phyloP scores from a whole-genome alignment of 2,888 invertebrate genomes.

The Neoitamus cyanurus region DNA sequence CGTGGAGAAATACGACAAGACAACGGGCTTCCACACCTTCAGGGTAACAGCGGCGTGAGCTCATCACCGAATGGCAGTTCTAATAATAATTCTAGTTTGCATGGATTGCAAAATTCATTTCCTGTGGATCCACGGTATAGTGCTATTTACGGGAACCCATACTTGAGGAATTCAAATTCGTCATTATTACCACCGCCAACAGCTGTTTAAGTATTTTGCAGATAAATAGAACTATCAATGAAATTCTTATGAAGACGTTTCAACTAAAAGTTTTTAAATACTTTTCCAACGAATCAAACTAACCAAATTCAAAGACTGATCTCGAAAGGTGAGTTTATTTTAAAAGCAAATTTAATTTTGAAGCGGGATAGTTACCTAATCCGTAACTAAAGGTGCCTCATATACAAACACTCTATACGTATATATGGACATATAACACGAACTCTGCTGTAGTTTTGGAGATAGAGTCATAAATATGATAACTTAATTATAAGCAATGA shows the following conservation, averaged over 20 bases:
- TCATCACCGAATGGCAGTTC: constrained; percentile 63
- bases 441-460: too few relatives aligned
- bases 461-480: too few relatives aligned
- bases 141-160: constrained; percentile 90
- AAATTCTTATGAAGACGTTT: constrained; percentile 35
- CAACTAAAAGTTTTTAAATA: constrained; percentile 7
- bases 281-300: constrained; percentile 24
- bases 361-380: too few relatives aligned
- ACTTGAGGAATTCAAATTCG: constrained; percentile 76
- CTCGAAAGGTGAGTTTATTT: constrained; percentile 53
- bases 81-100: constrained; percentile 40
- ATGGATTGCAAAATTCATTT: constrained; percentile 55
- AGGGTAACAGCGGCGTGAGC: constrained; percentile 63
- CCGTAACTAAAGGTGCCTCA: too few relatives aligned
- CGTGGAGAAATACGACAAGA: constrained; percentile 58
- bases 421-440: too few relatives aligned
- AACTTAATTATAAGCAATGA: too few relatives aligned
- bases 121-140: constrained; percentile 86
- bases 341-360: background rate
- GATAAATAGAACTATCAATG: constrained; percentile 1
- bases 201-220: constrained; percentile 60
- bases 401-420: too few relatives aligned
- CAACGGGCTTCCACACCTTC: constrained; percentile 64
- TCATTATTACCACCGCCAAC: constrained; percentile 72
- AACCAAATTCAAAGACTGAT: constrained; percentile 57